These are phyloP conservation scores for Rhinoderma darwinii DNA, from an alignment of 2,113 vertebrate genomes.

Conservation along the genomic window DNA sequence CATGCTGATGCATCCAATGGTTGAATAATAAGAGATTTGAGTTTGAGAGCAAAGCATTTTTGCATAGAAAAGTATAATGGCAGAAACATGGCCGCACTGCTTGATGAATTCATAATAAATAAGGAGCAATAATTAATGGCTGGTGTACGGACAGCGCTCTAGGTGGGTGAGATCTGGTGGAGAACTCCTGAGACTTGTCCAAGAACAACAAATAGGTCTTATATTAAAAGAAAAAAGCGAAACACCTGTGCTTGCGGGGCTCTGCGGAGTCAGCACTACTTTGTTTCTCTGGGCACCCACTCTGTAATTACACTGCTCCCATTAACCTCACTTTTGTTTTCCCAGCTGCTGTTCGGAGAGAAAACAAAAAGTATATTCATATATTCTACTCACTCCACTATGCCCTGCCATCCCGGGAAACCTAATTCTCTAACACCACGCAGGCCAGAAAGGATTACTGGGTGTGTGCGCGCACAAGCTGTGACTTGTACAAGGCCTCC, in stretches of 20 bases:
- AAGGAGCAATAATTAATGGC: neutral
- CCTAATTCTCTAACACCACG: neutral
- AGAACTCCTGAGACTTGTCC: constrained; percentile 24
- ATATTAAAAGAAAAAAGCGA: neutral
- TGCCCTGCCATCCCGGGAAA: constrained; percentile 40
- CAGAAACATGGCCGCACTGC: neutral
- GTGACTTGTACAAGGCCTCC: neutral
- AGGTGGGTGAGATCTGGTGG: neutral
- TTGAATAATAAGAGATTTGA: neutral
- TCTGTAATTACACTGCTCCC: constrained; percentile 35
- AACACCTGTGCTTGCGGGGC: constrained; percentile 11
- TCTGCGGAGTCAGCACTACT: neutral
- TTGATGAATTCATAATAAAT: neutral
- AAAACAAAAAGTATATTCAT: constrained; percentile 54
- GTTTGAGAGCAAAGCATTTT: neutral
- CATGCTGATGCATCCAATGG: neutral
- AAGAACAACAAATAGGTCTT: constrained; percentile 24
- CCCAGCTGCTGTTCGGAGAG: constrained; percentile 37
- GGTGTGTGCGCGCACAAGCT: neutral
- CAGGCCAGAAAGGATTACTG: neutral
- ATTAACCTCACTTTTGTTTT: constrained; percentile 45
- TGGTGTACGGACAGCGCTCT: neutral
- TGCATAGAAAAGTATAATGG: neutral
- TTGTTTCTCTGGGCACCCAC: constrained; percentile 40
- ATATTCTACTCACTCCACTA: neutral